phyloP scores from a whole-genome alignment of 2,888 invertebrate species.

The Oxytorus armatus region DNA sequence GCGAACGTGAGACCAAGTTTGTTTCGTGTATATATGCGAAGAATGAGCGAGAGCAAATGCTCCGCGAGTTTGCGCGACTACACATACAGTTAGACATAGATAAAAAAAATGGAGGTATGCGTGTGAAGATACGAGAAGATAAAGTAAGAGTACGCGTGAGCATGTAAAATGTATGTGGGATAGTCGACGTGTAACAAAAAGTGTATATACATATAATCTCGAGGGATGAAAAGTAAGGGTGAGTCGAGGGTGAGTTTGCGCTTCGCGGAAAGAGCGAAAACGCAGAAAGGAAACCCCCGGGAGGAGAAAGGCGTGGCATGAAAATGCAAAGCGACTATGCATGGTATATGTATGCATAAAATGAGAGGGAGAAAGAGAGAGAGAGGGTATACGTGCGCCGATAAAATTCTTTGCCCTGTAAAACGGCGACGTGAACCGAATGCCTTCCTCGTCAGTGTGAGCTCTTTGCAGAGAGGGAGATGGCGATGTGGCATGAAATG shows the following conservation, averaged over 20 bases:
- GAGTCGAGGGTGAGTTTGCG: slow-evolving; percentile 29
- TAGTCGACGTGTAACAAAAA: slow-evolving; percentile 2
- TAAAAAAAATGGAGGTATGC: slow-evolving; percentile 11
- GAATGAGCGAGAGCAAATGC: slow-evolving; percentile 24
- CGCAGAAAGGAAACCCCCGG: slow-evolving; percentile 47
- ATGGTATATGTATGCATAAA: background rate
- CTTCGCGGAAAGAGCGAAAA: slow-evolving; percentile 48
- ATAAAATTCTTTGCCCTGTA: slow-evolving; percentile 82
- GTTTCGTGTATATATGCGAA: slow-evolving; percentile 14
- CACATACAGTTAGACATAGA: slow-evolving; percentile 7
- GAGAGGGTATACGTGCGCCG: slow-evolving; percentile 72
- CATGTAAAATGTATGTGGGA: slow-evolving; percentile 48
- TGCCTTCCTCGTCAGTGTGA: slow-evolving; percentile 72
- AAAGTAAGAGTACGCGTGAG: slow-evolving; percentile 35
- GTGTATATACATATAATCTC: slow-evolving; percentile 9
- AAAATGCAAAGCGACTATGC: slow-evolving; percentile 79
- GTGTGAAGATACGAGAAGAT: slow-evolving; percentile 5
- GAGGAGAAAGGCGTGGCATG: slow-evolving; percentile 72
- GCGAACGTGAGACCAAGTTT: no score
- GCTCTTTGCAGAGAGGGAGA: slow-evolving; percentile 56
- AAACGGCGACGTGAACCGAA: slow-evolving; percentile 83
- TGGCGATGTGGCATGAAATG: slow-evolving; percentile 47
- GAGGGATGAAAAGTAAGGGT: slow-evolving; percentile 29
- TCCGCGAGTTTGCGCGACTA: background rate
- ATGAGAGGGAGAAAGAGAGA: background rate